Percentiles rank a stretch among this genome's conserved stretches.
These are phyloP conservation scores for Atrichornis clamosus DNA, from an alignment of 2,113 vertebrate genomes.

Conservation along the genomic window DNA sequence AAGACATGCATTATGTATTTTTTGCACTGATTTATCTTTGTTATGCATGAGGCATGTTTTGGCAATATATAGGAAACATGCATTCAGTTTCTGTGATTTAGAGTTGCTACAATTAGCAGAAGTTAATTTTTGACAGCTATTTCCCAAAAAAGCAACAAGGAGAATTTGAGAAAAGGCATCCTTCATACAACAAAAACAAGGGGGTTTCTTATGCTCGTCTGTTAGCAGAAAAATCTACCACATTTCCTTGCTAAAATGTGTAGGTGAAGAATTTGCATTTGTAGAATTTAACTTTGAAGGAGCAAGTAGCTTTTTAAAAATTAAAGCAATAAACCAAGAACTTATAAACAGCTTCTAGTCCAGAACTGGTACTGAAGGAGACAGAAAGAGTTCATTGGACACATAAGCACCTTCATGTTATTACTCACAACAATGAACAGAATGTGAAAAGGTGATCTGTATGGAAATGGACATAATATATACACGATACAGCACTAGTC, in stretches of 20 bases:
- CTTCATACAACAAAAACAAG: background rate
- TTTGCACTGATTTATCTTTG: background rate
- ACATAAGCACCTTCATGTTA: background rate
- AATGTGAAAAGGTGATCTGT: background rate
- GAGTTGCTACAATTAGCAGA: slow-evolving; percentile 26
- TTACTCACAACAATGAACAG: background rate
- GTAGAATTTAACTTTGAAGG: background rate
- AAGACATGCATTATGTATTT: slow-evolving; percentile 50
- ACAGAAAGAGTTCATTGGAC: background rate
- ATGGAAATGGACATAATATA: background rate
- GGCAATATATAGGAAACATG: slow-evolving; percentile 2
- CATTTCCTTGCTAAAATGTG: background rate
- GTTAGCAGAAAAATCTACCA: background rate
- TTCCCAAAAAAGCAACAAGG: background rate
- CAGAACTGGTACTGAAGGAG: background rate
- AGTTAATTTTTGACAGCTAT: slow-evolving; percentile 41
- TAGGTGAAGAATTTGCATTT: background rate
- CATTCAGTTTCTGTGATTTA: background rate
- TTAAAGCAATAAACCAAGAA: background rate
- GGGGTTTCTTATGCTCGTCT: background rate
- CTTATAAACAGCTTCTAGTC: background rate
- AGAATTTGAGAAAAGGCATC: background rate
- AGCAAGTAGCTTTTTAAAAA: background rate
- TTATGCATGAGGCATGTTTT: slow-evolving; percentile 7
- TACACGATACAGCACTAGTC: background rate